Evolutionary conservation across 2,797 vertebrate genomes (phyloP), one percentile per base, ranked within the genome.

Genomic region (Gorsachius magnificus): DNA sequence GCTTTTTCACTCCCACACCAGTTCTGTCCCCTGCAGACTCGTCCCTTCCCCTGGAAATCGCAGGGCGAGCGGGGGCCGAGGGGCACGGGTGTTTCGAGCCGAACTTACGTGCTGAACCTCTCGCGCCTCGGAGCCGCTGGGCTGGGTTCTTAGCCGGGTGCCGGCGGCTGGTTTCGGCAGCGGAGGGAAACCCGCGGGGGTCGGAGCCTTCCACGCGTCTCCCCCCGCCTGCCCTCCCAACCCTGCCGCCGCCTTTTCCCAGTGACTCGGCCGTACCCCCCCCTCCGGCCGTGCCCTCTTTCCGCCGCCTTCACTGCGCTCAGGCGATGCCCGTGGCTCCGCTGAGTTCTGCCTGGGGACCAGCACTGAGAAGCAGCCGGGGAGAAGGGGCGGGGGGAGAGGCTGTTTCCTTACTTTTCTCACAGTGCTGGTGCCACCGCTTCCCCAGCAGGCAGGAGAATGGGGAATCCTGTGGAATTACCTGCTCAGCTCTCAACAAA

Each of bases 1-100:
- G 10, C 1, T 70, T 74, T 65, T 65, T 38, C 22, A 1, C 8
- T 22, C 4, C 2, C 20, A 4, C 4, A 2, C 10, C 3, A 0
- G 4, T 29, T 50, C 60, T 14, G 7, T 14, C 29, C 11, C 25
- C 20, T 46, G 29, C 8, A 19, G 28, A 10, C 6, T 51, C 17
- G 5, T 26, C 46, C 13, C 9, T 17, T 4, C 41, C 41, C 35
- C 10, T 45, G 36, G 14, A 38, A 53, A 8, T 16, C 1, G 8
- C 3, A 21, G 6, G 21, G 46, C 5, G 10, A 25, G 25, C 7
- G 3, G 20, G 5, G 0, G 9, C 24, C 3, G 4, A 19, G 14
- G 2, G 26, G 2, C 11, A 1, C 16, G 1, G 3, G 7, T 14
- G 7, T n/a, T 74, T 20, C 5, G 11, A 33, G 33, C 20, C 8